Evolutionary conservation across 2,113 vertebrate species (phyloP).

Genomic region (Parus major): DNA sequence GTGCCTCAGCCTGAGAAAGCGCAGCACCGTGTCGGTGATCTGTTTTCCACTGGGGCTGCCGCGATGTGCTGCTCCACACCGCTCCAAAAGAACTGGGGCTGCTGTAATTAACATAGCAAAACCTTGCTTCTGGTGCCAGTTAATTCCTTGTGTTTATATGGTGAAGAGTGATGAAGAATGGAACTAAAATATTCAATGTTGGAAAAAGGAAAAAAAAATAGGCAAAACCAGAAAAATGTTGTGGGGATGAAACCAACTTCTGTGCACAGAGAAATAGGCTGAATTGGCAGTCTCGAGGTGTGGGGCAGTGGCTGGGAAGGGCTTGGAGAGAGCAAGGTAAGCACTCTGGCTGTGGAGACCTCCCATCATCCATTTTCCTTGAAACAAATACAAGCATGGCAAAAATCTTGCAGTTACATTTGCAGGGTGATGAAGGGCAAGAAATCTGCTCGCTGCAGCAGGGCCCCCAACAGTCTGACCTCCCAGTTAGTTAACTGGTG

Average conservation of each 20-base stretch:
- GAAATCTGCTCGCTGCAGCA: not conserved
- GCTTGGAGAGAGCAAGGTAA: not conserved
- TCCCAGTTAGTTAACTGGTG: not conserved
- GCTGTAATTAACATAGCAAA: slow-evolving; percentile 74
- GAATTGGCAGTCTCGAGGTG: rapidly evolving
- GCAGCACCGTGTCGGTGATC: not conserved
- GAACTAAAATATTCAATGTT: slow-evolving; percentile 50
- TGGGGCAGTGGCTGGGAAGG: not conserved
- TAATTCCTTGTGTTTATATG: slow-evolving; percentile 58
- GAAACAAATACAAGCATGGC: not conserved
- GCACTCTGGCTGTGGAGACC: not conserved
- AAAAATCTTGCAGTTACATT: not conserved
- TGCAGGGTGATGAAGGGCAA: not conserved
- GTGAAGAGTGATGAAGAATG: slow-evolving; percentile 35
- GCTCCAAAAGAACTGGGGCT: slow-evolving; percentile 63
- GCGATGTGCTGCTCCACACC: not conserved
- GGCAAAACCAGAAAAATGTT: not conserved
- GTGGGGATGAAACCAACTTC: slow-evolving; percentile 18
- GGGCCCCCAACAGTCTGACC: not conserved
- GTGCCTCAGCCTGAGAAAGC: not conserved
- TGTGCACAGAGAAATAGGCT: not conserved
- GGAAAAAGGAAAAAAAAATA: not conserved
- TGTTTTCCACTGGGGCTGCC: slow-evolving; percentile 63
- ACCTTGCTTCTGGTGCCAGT: slow-evolving; percentile 67
- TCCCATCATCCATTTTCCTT: not conserved